Percentiles rank a stretch among this genome's conserved stretches.
Conservation (phyloP, 2,113 vertebrate genomes). For the Columba janthina region DNA sequence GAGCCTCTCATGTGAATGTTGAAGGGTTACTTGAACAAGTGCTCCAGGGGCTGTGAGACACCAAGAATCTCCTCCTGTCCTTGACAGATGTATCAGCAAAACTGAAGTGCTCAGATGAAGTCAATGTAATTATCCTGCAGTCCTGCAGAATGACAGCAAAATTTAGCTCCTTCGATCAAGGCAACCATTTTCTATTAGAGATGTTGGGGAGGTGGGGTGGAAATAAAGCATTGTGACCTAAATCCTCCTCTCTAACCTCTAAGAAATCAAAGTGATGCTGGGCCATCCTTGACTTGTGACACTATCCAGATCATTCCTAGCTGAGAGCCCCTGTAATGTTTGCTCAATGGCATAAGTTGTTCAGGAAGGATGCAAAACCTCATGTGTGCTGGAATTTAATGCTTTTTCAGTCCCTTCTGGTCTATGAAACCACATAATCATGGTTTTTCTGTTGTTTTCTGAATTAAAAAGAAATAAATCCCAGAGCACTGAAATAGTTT, state of each 20-base stretch:
- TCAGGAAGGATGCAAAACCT: background rate
- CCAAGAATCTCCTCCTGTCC: background rate
- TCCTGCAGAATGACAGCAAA: conserved; percentile 1
- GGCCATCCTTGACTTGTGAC: background rate
- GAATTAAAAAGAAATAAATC: background rate
- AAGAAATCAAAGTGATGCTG: conserved; percentile 30
- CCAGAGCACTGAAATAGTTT: background rate
- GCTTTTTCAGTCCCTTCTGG: background rate
- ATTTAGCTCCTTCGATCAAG: conserved; percentile 3
- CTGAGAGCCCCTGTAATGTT: background rate
- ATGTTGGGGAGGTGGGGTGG: background rate
- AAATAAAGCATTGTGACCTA: background rate
- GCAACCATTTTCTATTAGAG: background rate
- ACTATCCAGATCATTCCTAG: background rate
- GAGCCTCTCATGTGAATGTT: background rate
- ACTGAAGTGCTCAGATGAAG: background rate
- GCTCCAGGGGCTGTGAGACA: background rate
- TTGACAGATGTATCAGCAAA: background rate
- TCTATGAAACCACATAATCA: background rate
- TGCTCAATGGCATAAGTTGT: background rate
- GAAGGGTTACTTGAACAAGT: background rate
- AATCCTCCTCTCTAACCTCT: background rate
- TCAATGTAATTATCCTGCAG: conserved; percentile 18
- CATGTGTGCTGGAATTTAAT: background rate
- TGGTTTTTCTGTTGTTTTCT: background rate